These are phyloP conservation scores for Eilema depressum DNA, from an alignment of 2,888 invertebrate genomes.

Conservation along the genomic window DNA sequence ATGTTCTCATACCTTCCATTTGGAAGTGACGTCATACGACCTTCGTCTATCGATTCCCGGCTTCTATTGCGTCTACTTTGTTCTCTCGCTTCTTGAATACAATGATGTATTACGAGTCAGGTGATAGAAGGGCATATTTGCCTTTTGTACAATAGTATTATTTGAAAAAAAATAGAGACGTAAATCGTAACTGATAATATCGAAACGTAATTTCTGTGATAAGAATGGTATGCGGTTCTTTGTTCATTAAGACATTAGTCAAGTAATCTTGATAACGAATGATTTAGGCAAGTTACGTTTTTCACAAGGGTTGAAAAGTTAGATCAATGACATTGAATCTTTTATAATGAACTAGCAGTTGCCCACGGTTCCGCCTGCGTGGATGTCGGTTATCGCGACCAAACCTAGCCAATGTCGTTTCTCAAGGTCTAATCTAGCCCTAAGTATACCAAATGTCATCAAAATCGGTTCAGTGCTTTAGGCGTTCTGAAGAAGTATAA, in stretches of 20 bases:
- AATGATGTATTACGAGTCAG: background rate
- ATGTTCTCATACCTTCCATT: background rate
- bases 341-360: too few species aligned
- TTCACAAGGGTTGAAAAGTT: background rate
- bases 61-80: background rate
- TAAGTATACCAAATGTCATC: too few species aligned
- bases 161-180: background rate
- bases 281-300: background rate
- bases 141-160: background rate
- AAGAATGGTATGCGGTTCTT: slow-evolving; percentile 11
- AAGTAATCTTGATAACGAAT: background rate
- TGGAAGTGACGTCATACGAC: slow-evolving; percentile 1
- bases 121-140: background rate
- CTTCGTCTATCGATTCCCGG: background rate
- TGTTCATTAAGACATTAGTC: background rate
- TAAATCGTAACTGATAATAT: background rate
- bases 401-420: too few species aligned
- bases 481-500: background rate
- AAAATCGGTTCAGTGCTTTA: too few species aligned
- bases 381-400: too few species aligned
- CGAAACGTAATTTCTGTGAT: slow-evolving; percentile 2
- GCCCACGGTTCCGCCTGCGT: too few species aligned
- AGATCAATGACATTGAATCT: too few species aligned
- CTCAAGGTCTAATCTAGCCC: too few species aligned
- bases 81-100: background rate